phyloP scores from a whole-genome alignment of 1,140 invertebrate species.

The Drosophila carrolli region DNA sequence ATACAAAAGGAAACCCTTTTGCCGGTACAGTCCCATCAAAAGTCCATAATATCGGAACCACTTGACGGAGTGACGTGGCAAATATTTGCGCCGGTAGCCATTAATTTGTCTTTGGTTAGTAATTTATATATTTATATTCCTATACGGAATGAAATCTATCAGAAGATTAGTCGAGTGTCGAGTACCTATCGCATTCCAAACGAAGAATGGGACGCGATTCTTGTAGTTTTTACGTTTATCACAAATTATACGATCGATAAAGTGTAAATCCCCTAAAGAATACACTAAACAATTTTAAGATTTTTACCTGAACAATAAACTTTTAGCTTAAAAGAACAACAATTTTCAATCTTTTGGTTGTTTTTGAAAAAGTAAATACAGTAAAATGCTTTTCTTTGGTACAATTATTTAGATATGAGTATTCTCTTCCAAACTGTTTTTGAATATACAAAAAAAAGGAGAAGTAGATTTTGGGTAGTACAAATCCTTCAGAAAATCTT shows the following conservation, averaged over 20 bases:
- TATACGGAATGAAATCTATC: constrained; percentile 14
- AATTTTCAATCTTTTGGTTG: too few relatives aligned
- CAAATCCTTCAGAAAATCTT: too few relatives aligned
- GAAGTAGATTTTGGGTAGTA: background rate
- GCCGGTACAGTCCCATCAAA: constrained; percentile 34
- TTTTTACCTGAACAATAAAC: too few relatives aligned
- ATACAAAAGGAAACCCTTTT: constrained; percentile 1
- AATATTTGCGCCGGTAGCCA: constrained; percentile 24
- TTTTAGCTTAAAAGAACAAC: too few relatives aligned
- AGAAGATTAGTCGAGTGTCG: constrained; percentile 38
- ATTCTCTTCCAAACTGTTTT: too few relatives aligned
- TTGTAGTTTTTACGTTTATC: constrained; percentile 2
- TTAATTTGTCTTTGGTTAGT: constrained; percentile 36
- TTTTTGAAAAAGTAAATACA: too few relatives aligned
- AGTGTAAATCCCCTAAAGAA: background rate
- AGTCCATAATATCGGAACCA: constrained; percentile 8
- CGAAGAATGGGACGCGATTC: constrained; percentile 6
- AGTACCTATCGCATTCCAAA: constrained; percentile 36
- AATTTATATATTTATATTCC: constrained; percentile 29
- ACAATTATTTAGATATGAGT: too few relatives aligned
- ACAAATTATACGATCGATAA: background rate
- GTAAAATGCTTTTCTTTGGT: too few relatives aligned
- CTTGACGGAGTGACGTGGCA: constrained; percentile 33
- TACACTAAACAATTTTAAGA: too few relatives aligned
- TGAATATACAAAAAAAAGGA: too few relatives aligned